Percentiles rank a stretch among this genome's conserved stretches.
These are phyloP conservation scores for Takifugu bimaculatus DNA, from an alignment of 2,113 vertebrate genomes.

Conservation along the genomic window DNA sequence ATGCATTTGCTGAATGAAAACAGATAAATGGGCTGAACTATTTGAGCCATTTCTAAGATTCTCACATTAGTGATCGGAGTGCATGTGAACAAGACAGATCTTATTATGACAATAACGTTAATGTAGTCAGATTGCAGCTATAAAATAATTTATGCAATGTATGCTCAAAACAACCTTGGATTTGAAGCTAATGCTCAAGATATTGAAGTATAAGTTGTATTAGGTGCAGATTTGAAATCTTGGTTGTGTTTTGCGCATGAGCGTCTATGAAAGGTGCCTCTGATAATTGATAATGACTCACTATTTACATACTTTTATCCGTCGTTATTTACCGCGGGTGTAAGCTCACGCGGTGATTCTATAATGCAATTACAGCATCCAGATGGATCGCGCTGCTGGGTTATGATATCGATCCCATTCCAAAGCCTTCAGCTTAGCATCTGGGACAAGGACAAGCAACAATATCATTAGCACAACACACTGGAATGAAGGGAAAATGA, in stretches of 20 bases:
- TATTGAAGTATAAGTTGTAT: too few species aligned
- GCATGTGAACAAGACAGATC: too few species aligned
- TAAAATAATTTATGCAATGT: too few species aligned
- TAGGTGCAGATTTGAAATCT: too few species aligned
- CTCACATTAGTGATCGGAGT: too few species aligned
- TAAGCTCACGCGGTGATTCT: neutral
- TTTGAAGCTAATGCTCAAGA: too few species aligned
- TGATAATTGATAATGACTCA: neutral
- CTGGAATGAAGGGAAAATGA: conserved; percentile 11
- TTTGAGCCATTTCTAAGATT: too few species aligned
- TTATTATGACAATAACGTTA: too few species aligned
- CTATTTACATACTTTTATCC: conserved; percentile 11
- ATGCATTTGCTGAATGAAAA: too few species aligned
- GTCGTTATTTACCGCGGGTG: neutral
- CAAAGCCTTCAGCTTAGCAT: conserved; percentile 9
- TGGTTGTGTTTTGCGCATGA: neutral
- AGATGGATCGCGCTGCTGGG: conserved; percentile 16
- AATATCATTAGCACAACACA: conserved; percentile 3
- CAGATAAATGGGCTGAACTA: too few species aligned
- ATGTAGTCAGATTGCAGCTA: too few species aligned
- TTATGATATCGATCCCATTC: conserved; percentile 35
- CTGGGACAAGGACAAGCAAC: conserved; percentile 2
- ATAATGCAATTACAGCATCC: conserved; percentile 21
- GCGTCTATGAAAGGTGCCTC: neutral
- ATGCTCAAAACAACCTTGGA: too few species aligned